Conservation (phyloP, 2,888 invertebrate species). For the Laspeyria flexula region DNA sequence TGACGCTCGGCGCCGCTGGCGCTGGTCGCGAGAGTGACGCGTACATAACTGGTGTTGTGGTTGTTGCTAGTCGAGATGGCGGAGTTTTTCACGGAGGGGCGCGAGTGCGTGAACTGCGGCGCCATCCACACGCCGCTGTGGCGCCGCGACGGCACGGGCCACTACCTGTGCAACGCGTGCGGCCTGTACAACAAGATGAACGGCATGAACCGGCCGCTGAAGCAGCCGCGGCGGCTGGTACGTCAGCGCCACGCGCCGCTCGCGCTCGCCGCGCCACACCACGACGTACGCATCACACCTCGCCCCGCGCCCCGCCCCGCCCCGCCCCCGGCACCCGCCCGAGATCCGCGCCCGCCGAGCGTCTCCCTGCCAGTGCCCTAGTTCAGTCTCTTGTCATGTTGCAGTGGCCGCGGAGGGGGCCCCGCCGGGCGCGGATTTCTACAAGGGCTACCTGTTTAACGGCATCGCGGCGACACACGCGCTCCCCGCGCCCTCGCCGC, state of each 20-base stretch:
- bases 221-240: slow-evolving; percentile 99
- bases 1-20: slow-evolving; percentile 33
- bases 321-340: slow-evolving; percentile 42
- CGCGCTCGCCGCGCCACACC: slow-evolving; percentile 68
- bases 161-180: slow-evolving; percentile 99
- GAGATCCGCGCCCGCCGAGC: slow-evolving; percentile 77
- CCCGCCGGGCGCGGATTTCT: slow-evolving; percentile 94
- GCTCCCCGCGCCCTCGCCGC: slow-evolving; percentile 61
- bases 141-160: slow-evolving; percentile 99
- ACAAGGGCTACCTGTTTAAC: slow-evolving; percentile 94
- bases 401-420: slow-evolving; percentile 94
- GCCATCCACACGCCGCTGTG: slow-evolving; percentile 98
- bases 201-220: slow-evolving; percentile 98
- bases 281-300: slow-evolving; percentile 71
- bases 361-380: slow-evolving; percentile 46
- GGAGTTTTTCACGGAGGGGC: slow-evolving; percentile 95
- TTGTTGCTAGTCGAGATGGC: slow-evolving; percentile 85
- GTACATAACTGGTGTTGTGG: slow-evolving; percentile 14
- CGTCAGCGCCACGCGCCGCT: slow-evolving; percentile 86
- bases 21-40: slow-evolving; percentile 16
- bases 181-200: slow-evolving; percentile 99
- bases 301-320: slow-evolving; percentile 38
- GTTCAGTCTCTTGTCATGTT: slow-evolving; percentile 79
- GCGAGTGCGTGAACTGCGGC: slow-evolving; percentile 99
- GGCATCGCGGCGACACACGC: slow-evolving; percentile 78